A percentile compares a stretch with the other conserved stretches of the same genome.
These are phyloP conservation scores for Vimba vimba DNA, from an alignment of 2,113 vertebrate genomes.

Conservation along the genomic window DNA sequence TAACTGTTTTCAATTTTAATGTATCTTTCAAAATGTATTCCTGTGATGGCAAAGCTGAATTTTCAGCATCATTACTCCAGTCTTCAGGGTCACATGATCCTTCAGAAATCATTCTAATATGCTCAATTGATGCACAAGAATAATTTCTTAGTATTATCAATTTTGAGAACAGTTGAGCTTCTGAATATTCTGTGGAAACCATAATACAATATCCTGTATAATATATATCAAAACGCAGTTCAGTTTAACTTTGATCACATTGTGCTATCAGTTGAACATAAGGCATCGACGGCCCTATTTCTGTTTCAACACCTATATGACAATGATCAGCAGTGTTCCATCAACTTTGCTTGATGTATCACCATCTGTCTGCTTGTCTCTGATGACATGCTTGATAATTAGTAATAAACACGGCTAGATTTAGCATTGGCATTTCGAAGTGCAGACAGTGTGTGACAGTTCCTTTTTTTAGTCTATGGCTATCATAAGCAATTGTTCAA, in stretches of 20 bases:
- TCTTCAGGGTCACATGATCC: neutral
- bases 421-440: conserved; percentile 4
- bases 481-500: conserved; percentile 2
- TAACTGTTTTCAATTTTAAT: no score
- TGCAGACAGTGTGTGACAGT: neutral
- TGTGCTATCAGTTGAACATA: neutral
- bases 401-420: conserved; percentile 29
- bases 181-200: neutral
- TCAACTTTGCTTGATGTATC: conserved; percentile 25
- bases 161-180: neutral
- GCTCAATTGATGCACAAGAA: neutral
- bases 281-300: neutral
- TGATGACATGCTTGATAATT: conserved; percentile 29
- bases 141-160: neutral
- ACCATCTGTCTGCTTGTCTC: conserved; percentile 36
- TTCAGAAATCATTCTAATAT: neutral
- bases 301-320: conserved; percentile 6
- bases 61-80: no score
- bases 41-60: no score
- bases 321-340: conserved; percentile 33
- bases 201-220: neutral
- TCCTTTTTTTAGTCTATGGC: neutral
- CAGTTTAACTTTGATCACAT: neutral
- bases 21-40: no score
- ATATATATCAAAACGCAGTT: neutral